These are phyloP conservation scores for Amphimedon queenslandica DNA, from an alignment of 37 sponge, comb jelly and placozoan genomes.

Conservation along the genomic window DNA sequence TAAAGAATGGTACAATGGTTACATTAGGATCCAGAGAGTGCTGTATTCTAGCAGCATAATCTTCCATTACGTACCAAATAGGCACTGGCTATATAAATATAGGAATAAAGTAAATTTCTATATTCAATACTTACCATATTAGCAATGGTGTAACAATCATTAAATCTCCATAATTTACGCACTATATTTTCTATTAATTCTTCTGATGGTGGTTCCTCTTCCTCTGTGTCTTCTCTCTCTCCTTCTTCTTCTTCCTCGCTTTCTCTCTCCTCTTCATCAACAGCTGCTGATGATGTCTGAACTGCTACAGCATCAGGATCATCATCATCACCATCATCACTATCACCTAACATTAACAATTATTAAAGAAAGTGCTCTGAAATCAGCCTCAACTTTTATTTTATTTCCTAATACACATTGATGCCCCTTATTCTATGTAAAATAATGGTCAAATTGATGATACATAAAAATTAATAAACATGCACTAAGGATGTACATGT, in stretches of 20 bases:
- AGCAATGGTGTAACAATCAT: slow-evolving; percentile 35
- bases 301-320: too few species aligned
- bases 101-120: not conserved
- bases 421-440: too few species aligned
- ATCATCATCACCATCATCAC: too few species aligned
- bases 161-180: slow-evolving; percentile 54
- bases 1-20: slow-evolving; percentile 81
- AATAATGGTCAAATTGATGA: too few species aligned
- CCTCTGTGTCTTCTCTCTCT: not conserved
- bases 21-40: slow-evolving; percentile 72
- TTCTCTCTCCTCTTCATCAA: too few species aligned
- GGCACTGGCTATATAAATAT: slow-evolving; percentile 29
- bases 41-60: slow-evolving; percentile 45
- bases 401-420: too few species aligned
- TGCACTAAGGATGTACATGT: too few species aligned
- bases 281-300: too few species aligned
- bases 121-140: slow-evolving; percentile 30
- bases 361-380: too few species aligned
- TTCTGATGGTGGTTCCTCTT: slow-evolving; percentile 15
- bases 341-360: too few species aligned
- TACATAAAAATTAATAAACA: too few species aligned
- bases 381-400: too few species aligned
- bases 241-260: slow-evolving; percentile 12
- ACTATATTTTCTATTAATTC: slow-evolving; percentile 26
- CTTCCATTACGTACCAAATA: slow-evolving; percentile 93